phyloP scores from a whole-genome alignment of 2,888 invertebrate genomes.

The Ctenicera cuprea region DNA sequence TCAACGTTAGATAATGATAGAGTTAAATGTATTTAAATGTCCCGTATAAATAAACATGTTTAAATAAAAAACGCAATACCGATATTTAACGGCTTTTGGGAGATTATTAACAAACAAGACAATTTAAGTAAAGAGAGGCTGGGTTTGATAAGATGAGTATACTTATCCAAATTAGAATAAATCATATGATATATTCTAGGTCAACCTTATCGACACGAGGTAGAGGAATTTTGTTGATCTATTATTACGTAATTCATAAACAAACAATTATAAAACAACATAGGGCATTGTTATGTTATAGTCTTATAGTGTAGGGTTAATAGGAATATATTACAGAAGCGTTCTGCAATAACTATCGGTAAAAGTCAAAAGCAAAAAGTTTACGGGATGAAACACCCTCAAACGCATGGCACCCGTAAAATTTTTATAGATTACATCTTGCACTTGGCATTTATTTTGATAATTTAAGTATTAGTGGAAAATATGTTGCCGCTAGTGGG shows the following conservation, averaged over 20 bases:
- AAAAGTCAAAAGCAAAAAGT: too few relatives aligned
- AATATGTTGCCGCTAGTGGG: too few relatives aligned
- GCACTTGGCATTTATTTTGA: too few relatives aligned
- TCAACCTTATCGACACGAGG: slow-evolving; percentile 37
- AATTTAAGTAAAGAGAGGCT: slow-evolving; percentile 51
- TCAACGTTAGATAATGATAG: slow-evolving; percentile 39
- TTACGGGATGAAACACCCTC: too few relatives aligned
- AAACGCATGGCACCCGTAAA: too few relatives aligned
- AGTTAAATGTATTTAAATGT: slow-evolving; percentile 50
- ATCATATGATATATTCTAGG: slow-evolving; percentile 34
- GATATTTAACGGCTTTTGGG: slow-evolving; percentile 32
- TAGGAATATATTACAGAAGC: too few relatives aligned
- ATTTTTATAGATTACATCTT: too few relatives aligned
- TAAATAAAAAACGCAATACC: slow-evolving; percentile 36
- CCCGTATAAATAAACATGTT: slow-evolving; percentile 47
- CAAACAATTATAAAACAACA: too few relatives aligned
- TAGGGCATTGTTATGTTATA: too few relatives aligned
- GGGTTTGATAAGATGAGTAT: slow-evolving; percentile 44
- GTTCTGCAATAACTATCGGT: too few relatives aligned
- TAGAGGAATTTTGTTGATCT: slow-evolving; percentile 17
- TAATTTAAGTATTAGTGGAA: too few relatives aligned
- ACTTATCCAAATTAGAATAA: slow-evolving; percentile 44
- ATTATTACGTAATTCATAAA: slow-evolving; percentile 8
- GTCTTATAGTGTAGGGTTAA: too few relatives aligned
- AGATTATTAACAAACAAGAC: slow-evolving; percentile 38